A percentile compares a stretch with the other conserved stretches of the same genome.
Conservation (phyloP, 2,113 vertebrate species). For the Gobiocypris rarus region DNA sequence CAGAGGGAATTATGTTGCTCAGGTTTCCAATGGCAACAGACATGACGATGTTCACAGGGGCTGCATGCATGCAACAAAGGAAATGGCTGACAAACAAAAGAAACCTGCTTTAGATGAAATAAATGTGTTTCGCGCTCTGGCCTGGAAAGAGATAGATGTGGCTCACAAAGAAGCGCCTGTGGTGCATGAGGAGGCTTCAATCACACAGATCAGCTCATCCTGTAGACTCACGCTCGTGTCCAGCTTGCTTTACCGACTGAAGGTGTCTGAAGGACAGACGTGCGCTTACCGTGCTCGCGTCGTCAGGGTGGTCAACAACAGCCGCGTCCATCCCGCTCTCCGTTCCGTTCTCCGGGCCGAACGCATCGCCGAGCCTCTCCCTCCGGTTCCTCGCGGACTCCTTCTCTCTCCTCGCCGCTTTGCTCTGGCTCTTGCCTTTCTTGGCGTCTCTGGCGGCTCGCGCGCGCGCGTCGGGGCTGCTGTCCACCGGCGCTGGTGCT, state of each 20-base stretch:
- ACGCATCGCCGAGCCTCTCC: conserved; percentile 84
- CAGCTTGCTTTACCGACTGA: conserved; percentile 5
- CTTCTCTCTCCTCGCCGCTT: conserved; percentile 89
- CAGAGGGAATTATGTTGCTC: conserved; percentile 33
- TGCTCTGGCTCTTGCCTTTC: conserved; percentile 85
- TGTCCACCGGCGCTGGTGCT: conserved; percentile 81
- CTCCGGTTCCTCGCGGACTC: too few species aligned
- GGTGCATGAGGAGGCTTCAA: neutral
- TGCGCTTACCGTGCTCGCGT: conserved; percentile 90
- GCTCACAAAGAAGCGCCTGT: neutral
- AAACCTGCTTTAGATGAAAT: neutral
- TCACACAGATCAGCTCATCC: neutral
- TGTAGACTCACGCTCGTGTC: neutral
- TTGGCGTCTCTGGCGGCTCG: conserved; percentile 89
- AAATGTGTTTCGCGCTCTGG: neutral
- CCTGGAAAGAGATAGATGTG: neutral
- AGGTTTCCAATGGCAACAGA: conserved; percentile 56
- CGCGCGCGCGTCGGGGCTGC: conserved; percentile 78
- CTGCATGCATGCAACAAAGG: conserved; percentile 41
- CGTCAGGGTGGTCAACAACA: conserved; percentile 86
- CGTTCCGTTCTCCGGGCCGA: conserved; percentile 83
- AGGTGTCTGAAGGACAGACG: conserved; percentile 58
- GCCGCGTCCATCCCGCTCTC: conserved; percentile 85
- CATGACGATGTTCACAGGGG: conserved; percentile 33
- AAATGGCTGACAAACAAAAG: conserved; percentile 57